Evolutionary conservation across 2,113 vertebrate species (phyloP).

Genomic region (Coracopsis vasa): DNA sequence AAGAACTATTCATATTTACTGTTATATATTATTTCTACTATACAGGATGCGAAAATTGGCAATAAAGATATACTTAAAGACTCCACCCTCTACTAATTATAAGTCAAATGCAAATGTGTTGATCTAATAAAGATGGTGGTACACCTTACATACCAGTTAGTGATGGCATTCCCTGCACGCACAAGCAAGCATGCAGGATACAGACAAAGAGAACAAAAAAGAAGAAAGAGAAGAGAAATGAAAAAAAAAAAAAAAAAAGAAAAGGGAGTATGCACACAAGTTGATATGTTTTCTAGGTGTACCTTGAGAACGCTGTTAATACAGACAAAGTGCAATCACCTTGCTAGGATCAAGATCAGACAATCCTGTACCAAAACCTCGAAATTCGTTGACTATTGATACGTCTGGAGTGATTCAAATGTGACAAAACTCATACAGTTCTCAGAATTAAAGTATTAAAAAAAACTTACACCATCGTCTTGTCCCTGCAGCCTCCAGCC

Average conservation of each 20-base stretch:
- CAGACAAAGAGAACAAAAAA: neutral
- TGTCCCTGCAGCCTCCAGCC: neutral
- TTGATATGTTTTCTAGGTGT: neutral
- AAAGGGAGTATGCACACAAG: neutral
- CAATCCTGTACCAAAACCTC: neutral
- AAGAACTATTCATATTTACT: neutral
- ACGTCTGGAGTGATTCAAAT: neutral
- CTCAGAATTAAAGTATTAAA: neutral
- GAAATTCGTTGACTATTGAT: neutral
- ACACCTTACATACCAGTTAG: neutral
- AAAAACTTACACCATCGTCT: neutral
- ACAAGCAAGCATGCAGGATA: neutral
- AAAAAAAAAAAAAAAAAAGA: neutral
- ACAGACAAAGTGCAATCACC: neutral
- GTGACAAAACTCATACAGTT: neutral
- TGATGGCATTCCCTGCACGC: neutral
- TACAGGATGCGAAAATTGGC: neutral
- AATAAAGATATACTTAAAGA: neutral
- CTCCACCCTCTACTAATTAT: neutral
- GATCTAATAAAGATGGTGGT: neutral
- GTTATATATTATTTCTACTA: neutral
- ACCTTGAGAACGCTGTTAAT: neutral
- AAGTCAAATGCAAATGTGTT: neutral
- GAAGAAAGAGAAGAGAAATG: accelerated
- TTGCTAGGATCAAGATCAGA: neutral